Percentiles rank a stretch among this genome's conserved stretches.
Evolutionary conservation across 2,113 vertebrate genomes (phyloP).

Genomic region (Sinocyclocheilus rhinocerous): DNA sequence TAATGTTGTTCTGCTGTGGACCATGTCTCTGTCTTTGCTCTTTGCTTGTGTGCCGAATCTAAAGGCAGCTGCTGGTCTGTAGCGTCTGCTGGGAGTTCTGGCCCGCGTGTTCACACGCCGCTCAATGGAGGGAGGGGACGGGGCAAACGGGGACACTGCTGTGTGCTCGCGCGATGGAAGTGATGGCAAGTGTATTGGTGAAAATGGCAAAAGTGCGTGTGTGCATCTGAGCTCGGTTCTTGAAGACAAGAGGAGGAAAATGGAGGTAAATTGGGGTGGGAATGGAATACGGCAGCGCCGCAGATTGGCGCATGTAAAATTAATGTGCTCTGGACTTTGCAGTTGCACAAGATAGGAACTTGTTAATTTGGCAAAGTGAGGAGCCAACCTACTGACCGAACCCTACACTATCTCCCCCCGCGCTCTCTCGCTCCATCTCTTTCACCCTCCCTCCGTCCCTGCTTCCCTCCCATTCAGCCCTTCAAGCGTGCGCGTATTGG

Average conservation of each 20-base stretch:
- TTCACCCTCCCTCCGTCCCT: slow-evolving; percentile 65
- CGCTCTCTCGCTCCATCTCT: slow-evolving; percentile 33
- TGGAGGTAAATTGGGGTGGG: slow-evolving; percentile 34
- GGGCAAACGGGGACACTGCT: slow-evolving; percentile 22
- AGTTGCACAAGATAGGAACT: slow-evolving; percentile 85
- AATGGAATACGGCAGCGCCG: neutral
- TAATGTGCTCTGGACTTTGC: slow-evolving; percentile 87
- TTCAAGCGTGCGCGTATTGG: slow-evolving; percentile 87
- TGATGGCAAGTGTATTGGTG: slow-evolving; percentile 13
- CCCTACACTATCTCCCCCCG: slow-evolving; percentile 65
- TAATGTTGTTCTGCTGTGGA: slow-evolving; percentile 27
- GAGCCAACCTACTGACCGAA: slow-evolving; percentile 80
- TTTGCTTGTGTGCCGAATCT: slow-evolving; percentile 82
- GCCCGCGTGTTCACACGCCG: slow-evolving; percentile 80
- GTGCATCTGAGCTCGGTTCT: slow-evolving; percentile 2
- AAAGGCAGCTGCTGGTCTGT: slow-evolving; percentile 87
- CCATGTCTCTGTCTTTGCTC: slow-evolving; percentile 59
- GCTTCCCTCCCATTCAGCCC: slow-evolving; percentile 76
- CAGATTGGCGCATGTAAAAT: slow-evolving; percentile 80
- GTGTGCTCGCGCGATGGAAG: neutral
- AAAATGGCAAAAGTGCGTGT: slow-evolving; percentile 15
- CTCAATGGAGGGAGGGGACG: slow-evolving; percentile 59
- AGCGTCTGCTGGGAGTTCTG: slow-evolving; percentile 86
- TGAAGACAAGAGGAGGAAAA: slow-evolving; percentile 7
- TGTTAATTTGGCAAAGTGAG: slow-evolving; percentile 86